These are phyloP conservation scores for Apolygus lucorum DNA, from an alignment of 1,140 invertebrate species.

Conservation along the genomic window DNA sequence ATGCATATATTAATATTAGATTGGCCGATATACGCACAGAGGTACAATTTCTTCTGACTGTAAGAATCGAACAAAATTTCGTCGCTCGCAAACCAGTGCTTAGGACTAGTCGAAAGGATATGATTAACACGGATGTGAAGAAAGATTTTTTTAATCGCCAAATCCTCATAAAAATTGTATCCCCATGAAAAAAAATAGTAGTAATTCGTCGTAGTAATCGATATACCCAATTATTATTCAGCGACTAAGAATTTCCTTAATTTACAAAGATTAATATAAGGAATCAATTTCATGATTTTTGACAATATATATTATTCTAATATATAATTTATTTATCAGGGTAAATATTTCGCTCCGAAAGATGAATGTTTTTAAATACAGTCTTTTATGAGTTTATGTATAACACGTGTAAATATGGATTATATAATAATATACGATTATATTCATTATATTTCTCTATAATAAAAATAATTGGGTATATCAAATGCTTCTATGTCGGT, in stretches of 20 bases:
- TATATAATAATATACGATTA: slow-evolving; percentile 23
- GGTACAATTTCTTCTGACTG: slow-evolving; percentile 4
- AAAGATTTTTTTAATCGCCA: background rate
- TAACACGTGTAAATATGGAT: slow-evolving; percentile 10
- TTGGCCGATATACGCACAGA: slow-evolving; percentile 6
- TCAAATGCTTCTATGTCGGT: slow-evolving; percentile 15
- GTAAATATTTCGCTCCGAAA: background rate
- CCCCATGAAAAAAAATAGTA: background rate
- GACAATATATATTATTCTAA: background rate
- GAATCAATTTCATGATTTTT: background rate
- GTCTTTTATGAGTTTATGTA: slow-evolving; percentile 18
- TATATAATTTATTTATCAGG: background rate
- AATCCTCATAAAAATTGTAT: background rate
- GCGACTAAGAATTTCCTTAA: background rate
- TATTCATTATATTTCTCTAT: slow-evolving; percentile 17
- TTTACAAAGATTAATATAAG: background rate
- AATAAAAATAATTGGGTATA: slow-evolving; percentile 27
- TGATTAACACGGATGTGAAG: background rate
- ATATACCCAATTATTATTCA: slow-evolving; percentile 7
- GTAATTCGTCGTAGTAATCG: slow-evolving; percentile 1
- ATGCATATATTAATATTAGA: slow-evolving; percentile 11
- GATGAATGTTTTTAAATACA: background rate
- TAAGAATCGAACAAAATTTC: background rate
- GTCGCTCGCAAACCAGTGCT: background rate
- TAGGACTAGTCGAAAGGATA: slow-evolving; percentile 7